Percentiles rank a stretch among this genome's conserved stretches.
Evolutionary conservation across 2,797 vertebrate species (phyloP).

Genomic region (Chromobotia macracanthus): DNA sequence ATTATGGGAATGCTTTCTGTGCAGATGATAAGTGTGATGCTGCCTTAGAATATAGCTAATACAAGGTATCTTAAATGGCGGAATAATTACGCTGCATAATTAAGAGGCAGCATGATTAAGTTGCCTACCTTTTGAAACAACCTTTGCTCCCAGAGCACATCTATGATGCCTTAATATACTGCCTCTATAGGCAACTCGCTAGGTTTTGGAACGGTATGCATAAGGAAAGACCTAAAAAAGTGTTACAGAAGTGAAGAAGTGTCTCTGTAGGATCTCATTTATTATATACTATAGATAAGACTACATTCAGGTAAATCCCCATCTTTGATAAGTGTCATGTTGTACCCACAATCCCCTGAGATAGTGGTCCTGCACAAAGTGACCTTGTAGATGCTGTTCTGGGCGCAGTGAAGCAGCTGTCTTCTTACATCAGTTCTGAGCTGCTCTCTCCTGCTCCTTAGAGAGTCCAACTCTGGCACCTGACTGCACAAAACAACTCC

Average conservation of each 20-base stretch:
- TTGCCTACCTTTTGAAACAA: background rate
- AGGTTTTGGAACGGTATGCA: background rate
- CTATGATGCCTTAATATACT: background rate
- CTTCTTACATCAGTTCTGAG: conserved; percentile 76
- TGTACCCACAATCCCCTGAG: conserved; percentile 51
- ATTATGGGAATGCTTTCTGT: too few species aligned
- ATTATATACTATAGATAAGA: conserved; percentile 28
- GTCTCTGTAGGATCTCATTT: conserved; percentile 21
- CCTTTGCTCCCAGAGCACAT: background rate
- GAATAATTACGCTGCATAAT: background rate
- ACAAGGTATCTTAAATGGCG: too few species aligned
- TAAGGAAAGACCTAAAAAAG: background rate
- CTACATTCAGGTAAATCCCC: conserved; percentile 43
- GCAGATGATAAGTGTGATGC: too few species aligned
- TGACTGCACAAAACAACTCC: conserved; percentile 79
- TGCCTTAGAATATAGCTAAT: too few species aligned
- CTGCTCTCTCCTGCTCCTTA: conserved; percentile 73
- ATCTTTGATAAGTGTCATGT: conserved; percentile 57
- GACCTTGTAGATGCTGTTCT: conserved; percentile 78
- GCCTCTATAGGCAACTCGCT: background rate
- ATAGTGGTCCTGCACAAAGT: conserved; percentile 66
- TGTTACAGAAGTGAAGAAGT: background rate
- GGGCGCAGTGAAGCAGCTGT: conserved; percentile 77
- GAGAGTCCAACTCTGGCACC: conserved; percentile 78
- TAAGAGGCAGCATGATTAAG: background rate